phyloP scores from a whole-genome alignment of 2,113 vertebrate species.

The Psilopsiagon aymara region DNA sequence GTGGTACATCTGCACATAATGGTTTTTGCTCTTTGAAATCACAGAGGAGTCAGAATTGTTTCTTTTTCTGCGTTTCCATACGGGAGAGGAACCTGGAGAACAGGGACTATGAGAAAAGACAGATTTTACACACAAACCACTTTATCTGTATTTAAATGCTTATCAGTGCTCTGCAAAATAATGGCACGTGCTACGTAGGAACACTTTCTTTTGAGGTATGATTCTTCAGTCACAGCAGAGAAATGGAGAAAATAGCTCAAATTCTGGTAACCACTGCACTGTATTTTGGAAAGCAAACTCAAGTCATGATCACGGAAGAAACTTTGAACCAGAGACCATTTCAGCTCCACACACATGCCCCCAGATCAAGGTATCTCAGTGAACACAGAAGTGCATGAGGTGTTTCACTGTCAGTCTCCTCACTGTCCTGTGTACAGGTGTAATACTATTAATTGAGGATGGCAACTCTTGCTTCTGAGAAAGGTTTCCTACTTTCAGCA shows the following conservation, averaged over 20 bases:
- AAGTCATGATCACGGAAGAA: neutral
- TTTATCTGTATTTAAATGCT: neutral
- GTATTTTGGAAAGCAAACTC: neutral
- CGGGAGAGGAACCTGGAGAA: slow-evolving; percentile 37
- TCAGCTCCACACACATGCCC: neutral
- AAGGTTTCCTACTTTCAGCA: neutral
- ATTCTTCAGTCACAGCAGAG: neutral
- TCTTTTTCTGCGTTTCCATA: slow-evolving; percentile 62
- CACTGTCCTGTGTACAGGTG: neutral
- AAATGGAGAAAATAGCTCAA: neutral
- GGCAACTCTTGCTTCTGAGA: neutral
- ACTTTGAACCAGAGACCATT: neutral
- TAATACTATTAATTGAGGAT: neutral
- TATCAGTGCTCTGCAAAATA: neutral
- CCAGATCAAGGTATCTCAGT: neutral
- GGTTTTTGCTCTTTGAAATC: slow-evolving; percentile 3
- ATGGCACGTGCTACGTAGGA: neutral
- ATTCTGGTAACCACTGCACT: neutral
- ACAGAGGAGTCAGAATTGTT: slow-evolving; percentile 28
- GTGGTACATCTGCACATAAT: neutral
- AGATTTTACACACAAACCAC: neutral
- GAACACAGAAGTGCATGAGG: neutral
- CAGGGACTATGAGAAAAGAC: neutral
- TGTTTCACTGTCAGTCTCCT: neutral
- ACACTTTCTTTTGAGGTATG: neutral